Conservation (phyloP, 2,113 vertebrate species). For the Panthera uncia region DNA sequence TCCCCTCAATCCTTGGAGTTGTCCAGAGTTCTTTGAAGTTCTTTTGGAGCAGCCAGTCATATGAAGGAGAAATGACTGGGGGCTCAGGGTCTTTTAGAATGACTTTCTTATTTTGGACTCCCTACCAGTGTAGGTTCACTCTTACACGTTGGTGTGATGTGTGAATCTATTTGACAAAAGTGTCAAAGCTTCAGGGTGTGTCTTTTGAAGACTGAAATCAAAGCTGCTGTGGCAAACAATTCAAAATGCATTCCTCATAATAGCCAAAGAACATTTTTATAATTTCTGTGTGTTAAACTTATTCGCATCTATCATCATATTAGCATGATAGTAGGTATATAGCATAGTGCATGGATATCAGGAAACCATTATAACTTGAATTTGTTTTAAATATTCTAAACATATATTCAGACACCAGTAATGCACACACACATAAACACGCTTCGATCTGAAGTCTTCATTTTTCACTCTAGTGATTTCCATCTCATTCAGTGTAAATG, state of each 20-base stretch:
- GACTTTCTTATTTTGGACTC: neutral
- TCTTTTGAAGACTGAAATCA: neutral
- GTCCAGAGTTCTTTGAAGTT: neutral
- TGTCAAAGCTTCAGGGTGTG: neutral
- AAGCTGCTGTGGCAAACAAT: neutral
- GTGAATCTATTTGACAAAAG: constrained; percentile 10
- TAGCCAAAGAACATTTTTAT: neutral
- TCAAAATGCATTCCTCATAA: neutral
- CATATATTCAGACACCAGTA: neutral
- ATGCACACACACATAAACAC: neutral
- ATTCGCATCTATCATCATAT: neutral
- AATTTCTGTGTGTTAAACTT: neutral
- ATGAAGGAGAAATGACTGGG: neutral
- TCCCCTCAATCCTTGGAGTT: neutral
- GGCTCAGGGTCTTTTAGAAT: neutral
- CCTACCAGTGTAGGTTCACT: neutral
- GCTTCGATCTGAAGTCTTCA: neutral
- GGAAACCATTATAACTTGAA: neutral
- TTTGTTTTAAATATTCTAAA: neutral
- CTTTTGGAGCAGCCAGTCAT: neutral
- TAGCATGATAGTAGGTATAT: neutral
- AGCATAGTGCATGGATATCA: neutral
- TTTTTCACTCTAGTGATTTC: neutral
- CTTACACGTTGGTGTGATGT: neutral
- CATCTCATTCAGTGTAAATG: neutral